Evolutionary conservation across 2,888 invertebrate species (phyloP), one percentile per base, ranked within the genome.

Genomic region (Perdita meconis): DNA sequence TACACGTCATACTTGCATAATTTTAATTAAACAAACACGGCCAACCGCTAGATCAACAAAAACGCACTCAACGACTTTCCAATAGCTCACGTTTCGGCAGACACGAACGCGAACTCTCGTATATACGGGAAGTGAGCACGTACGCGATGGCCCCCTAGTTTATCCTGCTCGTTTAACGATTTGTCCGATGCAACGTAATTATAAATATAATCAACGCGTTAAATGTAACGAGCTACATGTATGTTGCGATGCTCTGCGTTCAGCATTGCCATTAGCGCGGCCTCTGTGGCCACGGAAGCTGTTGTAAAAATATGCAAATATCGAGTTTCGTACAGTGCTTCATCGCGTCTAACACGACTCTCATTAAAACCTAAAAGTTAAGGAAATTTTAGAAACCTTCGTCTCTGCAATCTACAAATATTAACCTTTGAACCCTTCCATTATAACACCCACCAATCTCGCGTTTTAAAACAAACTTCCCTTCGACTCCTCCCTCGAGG

Each of bases 11-110:
- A 83, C 80, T 86, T 75, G 85, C 86, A 82, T 84, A 78, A 85
- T 86, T 86, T 84, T 82, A 86, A 84, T 84, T 80, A 82, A 84
- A 86, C 82, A 85, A 86, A 78, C 80, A 84, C 60, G 67, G 24
- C 55, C 64, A 22, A 50, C 81, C 74, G 61, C 53, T 65, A 63
- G 73, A 69, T 80, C 81, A 82, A 82, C 85, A 82, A 86, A 86
- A 86, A 86, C 70, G 76, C 57, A 64, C 12, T 68, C 51, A 61
- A 78, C 73, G 84, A 85, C 82, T 86, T 85, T 84, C 82, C 80
- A 42, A 82, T 82, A 70, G 76, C 70, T 72, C 78, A 55, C 71
- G 51, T 59, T 72, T 67, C 65, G 68, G 68, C 67, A 59, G 38
- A 26, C 47, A 16, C 55, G 16, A n/a, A n/a, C 65, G 6, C 10